A percentile compares a stretch with the other conserved stretches of the same genome.
Evolutionary conservation across 2,888 invertebrate genomes (phyloP).

Genomic region (Drosophila prolongata): DNA sequence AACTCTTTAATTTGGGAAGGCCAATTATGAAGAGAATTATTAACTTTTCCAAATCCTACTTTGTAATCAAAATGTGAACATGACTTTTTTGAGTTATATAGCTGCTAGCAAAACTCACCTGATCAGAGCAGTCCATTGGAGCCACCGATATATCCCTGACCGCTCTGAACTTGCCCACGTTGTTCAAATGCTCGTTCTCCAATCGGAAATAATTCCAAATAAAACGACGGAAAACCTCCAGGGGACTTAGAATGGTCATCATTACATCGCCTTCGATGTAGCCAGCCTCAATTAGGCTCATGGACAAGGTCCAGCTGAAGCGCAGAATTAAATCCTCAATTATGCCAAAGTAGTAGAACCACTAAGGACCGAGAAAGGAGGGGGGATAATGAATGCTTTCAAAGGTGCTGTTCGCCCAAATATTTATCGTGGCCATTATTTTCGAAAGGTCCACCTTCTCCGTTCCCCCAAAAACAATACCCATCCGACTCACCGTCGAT

Average conservation of each 20-base stretch:
- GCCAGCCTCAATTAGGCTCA: constrained; percentile 88
- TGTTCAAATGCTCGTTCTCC: constrained; percentile 95
- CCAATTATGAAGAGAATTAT: too few species aligned
- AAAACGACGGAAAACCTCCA: constrained; percentile 90
- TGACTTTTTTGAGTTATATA: too few species aligned
- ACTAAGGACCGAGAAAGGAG: constrained; percentile 81
- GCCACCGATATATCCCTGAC: constrained; percentile 93
- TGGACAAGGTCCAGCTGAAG: constrained; percentile 91
- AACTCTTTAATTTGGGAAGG: too few species aligned
- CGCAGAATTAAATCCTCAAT: constrained; percentile 91
- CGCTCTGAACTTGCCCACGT: constrained; percentile 95
- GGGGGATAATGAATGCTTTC: constrained; percentile 55
- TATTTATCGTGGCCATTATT: constrained; percentile 70
- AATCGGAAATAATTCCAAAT: constrained; percentile 96
- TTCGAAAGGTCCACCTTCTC: not conserved
- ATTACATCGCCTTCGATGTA: constrained; percentile 88
- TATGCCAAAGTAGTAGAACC: constrained; percentile 93
- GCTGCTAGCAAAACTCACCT: constrained; percentile 81
- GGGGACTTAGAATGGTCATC: constrained; percentile 87
- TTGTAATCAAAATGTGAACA: too few species aligned
- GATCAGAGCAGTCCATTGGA: constrained; percentile 91
- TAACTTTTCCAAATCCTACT: too few species aligned
- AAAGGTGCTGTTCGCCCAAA: constrained; percentile 60
- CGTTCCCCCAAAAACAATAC: not conserved
- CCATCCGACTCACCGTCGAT: constrained; percentile 86